Evolutionary conservation across 2,888 invertebrate genomes (phyloP).

Genomic region (Cheiracanthium punctorium): DNA sequence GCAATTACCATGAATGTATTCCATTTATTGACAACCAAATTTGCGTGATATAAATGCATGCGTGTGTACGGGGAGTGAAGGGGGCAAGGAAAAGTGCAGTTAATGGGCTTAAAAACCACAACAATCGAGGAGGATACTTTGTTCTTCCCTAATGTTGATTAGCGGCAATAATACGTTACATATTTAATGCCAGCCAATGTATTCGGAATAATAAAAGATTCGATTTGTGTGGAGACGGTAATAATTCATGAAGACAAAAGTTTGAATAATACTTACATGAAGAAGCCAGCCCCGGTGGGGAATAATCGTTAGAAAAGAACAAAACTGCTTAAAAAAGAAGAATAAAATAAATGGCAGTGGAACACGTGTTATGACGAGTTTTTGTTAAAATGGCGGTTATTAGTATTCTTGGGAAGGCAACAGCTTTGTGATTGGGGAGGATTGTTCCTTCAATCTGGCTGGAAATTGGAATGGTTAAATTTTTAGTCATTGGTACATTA

Average conservation of each 20-base stretch:
- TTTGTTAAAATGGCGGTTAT: no score
- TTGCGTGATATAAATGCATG: not conserved
- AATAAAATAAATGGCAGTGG: no score
- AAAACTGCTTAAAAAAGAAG: no score
- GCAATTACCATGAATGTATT: not conserved
- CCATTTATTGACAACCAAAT: not conserved
- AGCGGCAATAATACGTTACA: not conserved
- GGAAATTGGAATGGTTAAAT: no score
- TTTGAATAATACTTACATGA: not conserved
- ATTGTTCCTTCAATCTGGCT: no score
- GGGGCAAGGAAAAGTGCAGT: not conserved
- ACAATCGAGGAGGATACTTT: not conserved
- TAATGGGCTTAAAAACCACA: not conserved
- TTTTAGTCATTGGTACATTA: no score
- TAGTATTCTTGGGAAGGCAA: no score
- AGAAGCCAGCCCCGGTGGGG: no score
- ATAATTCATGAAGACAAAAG: constrained; percentile 1
- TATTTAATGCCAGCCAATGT: not conserved
- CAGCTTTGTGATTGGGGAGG: no score
- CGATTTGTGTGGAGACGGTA: not conserved
- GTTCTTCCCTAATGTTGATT: not conserved
- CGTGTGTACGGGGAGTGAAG: not conserved
- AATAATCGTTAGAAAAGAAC: no score
- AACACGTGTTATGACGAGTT: no score
- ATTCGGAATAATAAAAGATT: not conserved